Evolutionary conservation across 2,113 vertebrate genomes (phyloP), one percentile per base, ranked within the genome.

Genomic region (Leiothrix lutea): DNA sequence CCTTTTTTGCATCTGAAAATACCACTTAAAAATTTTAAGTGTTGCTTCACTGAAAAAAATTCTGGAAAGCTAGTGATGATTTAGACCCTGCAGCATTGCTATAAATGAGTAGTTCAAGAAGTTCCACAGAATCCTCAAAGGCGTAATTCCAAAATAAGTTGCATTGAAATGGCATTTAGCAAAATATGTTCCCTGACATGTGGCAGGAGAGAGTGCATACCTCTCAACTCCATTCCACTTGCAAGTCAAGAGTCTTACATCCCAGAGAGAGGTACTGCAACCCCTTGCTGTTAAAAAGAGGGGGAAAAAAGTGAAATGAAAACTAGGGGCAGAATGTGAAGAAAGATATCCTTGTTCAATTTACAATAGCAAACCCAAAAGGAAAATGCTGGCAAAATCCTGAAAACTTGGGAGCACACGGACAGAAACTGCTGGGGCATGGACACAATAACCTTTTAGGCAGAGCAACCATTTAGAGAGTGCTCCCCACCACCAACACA

Each of bases 101-200:
- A 79, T 70, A 89, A 91, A 77, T 1, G 12, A 85, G 65, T 84
- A 85, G 85, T 77, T 94, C 58, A 84, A 71, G 72, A 90, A 92
- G 71, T 51, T 73, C 47, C 58, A 69, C 48, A 61, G 51, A 87
- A 92, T 88, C 65, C 31, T 94, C 81, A 90, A 82, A 62, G 0
- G 0, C 14, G 21, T 77, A 75, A 93, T 90, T 90, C 54, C 29
- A 66, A 82, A 87, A 33, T 50, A 94, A 77, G 2, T 90, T 88
- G 20, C 11, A 12, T 0, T 50, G 58, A 92, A 93, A 54, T 28
- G 29, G 71, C 93, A 88, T 90, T 89, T 66, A 83, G 29, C 38
- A 93, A 88, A 94, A 54, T 66, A 75, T 8, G 5, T 65, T 88
- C 42, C 58, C 33, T 58, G 38, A 62, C 13, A 54, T 23, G 50